phyloP scores from a whole-genome alignment of 2,113 vertebrate species.

The Isichthys henryi region DNA sequence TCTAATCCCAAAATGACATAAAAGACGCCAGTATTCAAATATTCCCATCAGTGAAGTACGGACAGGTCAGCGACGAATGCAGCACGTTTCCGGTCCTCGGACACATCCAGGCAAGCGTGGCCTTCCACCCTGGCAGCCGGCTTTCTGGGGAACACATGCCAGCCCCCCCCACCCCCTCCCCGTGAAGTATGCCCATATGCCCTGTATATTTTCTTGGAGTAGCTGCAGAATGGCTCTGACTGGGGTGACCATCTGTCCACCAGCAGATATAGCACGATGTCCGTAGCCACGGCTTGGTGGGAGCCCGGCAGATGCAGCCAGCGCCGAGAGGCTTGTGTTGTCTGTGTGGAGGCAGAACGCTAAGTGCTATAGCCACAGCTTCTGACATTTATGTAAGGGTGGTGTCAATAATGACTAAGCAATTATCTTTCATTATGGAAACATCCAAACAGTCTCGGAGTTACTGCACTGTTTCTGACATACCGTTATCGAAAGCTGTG shows the following conservation, averaged over 20 bases:
- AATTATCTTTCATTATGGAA: not conserved
- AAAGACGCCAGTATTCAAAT: not conserved
- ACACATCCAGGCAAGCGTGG: slow-evolving; percentile 3
- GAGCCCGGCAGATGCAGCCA: not conserved
- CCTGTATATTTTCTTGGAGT: slow-evolving; percentile 44
- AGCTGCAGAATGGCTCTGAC: slow-evolving; percentile 48
- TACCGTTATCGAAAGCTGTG: not conserved
- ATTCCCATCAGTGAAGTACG: not conserved
- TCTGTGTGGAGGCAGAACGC: not conserved
- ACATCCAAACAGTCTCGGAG: not conserved
- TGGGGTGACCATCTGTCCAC: slow-evolving; percentile 57
- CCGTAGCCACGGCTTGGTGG: slow-evolving; percentile 23
- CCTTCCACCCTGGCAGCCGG: slow-evolving; percentile 40
- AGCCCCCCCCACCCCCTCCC: slow-evolving; percentile 35
- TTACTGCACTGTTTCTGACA: not conserved
- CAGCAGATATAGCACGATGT: slow-evolving; percentile 41
- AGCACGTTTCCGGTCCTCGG: not conserved
- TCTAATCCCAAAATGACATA: not conserved
- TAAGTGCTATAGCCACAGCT: not conserved
- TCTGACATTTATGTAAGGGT: not conserved
- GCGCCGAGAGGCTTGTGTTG: not conserved
- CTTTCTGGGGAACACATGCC: slow-evolving; percentile 43
- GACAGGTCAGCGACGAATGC: not conserved
- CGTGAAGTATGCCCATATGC: slow-evolving; percentile 51
- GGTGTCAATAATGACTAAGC: not conserved